Evolutionary conservation across 2,888 invertebrate species (phyloP).

Genomic region (Drosophila meridionalis): DNA sequence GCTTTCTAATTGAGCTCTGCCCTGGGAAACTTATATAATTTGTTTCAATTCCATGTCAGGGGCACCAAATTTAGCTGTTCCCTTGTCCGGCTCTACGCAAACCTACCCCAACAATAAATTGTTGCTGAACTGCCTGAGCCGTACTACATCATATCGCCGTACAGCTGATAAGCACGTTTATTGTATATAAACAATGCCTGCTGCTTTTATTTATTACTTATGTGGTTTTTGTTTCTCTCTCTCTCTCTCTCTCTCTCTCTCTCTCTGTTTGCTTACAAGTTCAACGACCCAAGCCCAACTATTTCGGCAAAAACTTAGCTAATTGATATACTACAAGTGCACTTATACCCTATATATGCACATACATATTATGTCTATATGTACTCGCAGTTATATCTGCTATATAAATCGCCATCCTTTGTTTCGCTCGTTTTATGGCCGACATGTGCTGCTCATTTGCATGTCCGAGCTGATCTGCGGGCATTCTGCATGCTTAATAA

Average conservation of each 20-base stretch:
- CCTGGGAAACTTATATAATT: constrained; percentile 27
- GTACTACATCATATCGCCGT: constrained; percentile 3
- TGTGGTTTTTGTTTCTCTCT: background rate
- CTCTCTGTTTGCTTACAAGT: constrained; percentile 30
- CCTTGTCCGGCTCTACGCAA: constrained; percentile 18
- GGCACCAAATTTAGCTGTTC: constrained; percentile 2
- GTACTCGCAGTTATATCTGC: background rate
- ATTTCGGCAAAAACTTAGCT: constrained; percentile 31
- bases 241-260: background rate
- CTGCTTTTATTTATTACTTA: constrained; percentile 1
- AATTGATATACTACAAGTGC: constrained; percentile 3
- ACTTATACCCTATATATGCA: constrained; percentile 1
- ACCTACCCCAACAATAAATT: constrained; percentile 69
- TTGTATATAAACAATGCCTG: constrained; percentile 14
- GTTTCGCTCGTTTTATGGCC: constrained; percentile 40
- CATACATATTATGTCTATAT: background rate
- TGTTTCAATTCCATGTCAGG: constrained; percentile 59
- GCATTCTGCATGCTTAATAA: constrained; percentile 35
- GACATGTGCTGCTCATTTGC: constrained; percentile 65
- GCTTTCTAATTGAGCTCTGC: constrained; percentile 60
- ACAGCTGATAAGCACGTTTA: constrained; percentile 59
- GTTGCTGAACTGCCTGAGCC: constrained; percentile 6
- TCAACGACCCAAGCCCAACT: constrained; percentile 58
- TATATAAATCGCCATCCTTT: constrained; percentile 43
- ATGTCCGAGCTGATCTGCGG: constrained; percentile 34